Conservation (phyloP, 2,888 invertebrate genomes). For the Terebella lapidaria region DNA sequence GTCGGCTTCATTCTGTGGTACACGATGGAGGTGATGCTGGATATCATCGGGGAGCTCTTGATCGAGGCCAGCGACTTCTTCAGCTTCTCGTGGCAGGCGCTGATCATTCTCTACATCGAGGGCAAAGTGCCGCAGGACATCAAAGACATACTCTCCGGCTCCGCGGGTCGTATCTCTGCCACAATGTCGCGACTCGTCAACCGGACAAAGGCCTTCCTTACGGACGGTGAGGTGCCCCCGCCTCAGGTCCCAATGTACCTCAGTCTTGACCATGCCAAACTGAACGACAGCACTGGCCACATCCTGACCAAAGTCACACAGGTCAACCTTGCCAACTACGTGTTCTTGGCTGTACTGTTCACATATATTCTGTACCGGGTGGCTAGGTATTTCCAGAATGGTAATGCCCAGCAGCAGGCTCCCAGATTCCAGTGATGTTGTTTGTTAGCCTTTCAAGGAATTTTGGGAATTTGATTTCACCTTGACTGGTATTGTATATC, state of each 20-base stretch:
- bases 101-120: conserved; percentile 9
- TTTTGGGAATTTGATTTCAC: too few relatives aligned
- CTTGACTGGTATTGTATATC: too few relatives aligned
- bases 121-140: conserved; percentile 1
- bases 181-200: neutral
- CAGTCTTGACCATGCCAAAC: neutral
- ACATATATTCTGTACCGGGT: conserved; percentile 3
- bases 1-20: conserved; percentile 11
- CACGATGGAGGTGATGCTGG: conserved; percentile 7
- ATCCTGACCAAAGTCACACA: conserved; percentile 1
- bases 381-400: neutral
- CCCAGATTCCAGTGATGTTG: too few relatives aligned
- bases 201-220: neutral
- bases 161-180: neutral
- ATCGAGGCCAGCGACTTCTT: conserved; percentile 5
- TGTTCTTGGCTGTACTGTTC: neutral
- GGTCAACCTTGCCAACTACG: neutral
- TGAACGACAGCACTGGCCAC: neutral
- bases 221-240: neutral
- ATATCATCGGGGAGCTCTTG: neutral
- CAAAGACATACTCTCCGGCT: neutral
- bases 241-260: neutral
- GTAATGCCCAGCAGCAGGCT: too few relatives aligned
- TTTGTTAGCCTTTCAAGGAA: too few relatives aligned
- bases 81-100: neutral